phyloP scores from a whole-genome alignment of 1,140 invertebrate species.

The honey bee (Apis mellifera) region DNA sequence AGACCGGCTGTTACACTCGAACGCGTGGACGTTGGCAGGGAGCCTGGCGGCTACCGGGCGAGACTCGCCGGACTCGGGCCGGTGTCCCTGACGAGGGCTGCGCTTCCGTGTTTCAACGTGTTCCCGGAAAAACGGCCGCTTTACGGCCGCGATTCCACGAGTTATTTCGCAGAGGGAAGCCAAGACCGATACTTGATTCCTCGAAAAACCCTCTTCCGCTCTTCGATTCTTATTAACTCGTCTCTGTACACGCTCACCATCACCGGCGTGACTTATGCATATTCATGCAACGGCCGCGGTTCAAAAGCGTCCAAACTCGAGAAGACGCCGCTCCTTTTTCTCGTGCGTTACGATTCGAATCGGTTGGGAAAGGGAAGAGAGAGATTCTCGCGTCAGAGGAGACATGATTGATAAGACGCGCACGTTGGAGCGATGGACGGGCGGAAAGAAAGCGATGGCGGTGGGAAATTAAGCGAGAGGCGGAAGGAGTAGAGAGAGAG shows the following conservation, averaged over 20 bases:
- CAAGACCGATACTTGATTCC: no score
- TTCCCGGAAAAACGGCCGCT: constrained; percentile 40
- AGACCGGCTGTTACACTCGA: constrained; percentile 59
- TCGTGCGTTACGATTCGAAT: neutral
- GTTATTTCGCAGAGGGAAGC: constrained; percentile 25
- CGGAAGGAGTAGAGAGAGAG: constrained; percentile 44
- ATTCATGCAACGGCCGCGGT: no score
- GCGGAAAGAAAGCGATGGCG: constrained; percentile 58
- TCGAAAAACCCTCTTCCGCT: no score
- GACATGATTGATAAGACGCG: constrained; percentile 56
- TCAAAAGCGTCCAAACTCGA: neutral
- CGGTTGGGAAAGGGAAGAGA: neutral
- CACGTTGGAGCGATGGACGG: constrained; percentile 48
- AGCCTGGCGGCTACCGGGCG: constrained; percentile 38
- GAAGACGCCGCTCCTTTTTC: neutral
- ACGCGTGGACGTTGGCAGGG: constrained; percentile 50
- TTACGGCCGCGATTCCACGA: constrained; percentile 29
- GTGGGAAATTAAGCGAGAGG: constrained; percentile 56
- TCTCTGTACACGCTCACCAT: no score
- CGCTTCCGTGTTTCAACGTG: constrained; percentile 46
- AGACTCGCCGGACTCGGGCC: neutral
- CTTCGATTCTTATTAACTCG: no score
- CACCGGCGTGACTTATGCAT: no score
- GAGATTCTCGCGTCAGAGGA: neutral
- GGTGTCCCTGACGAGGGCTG: constrained; percentile 36